Percentiles rank a stretch among this genome's conserved stretches.
Conservation (phyloP, 2,797 vertebrate genomes). For the Erethizon dorsatum region DNA sequence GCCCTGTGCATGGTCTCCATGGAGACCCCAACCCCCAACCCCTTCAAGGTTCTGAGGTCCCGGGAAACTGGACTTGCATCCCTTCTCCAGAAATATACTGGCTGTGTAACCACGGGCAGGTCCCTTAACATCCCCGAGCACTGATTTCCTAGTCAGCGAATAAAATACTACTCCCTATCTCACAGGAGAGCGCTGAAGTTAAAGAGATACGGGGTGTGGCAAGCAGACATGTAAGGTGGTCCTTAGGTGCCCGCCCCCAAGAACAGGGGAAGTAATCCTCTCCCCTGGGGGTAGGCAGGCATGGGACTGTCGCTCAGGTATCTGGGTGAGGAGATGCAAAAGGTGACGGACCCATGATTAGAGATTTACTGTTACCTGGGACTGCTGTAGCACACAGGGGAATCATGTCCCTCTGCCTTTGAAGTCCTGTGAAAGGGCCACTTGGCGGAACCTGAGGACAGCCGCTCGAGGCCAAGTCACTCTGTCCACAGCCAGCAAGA, state of each 20-base stretch:
- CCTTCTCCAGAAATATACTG: neutral
- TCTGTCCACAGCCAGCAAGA: neutral
- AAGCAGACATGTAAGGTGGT: neutral
- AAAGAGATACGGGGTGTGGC: neutral
- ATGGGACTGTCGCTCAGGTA: neutral
- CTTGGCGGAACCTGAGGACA: fast-evolving
- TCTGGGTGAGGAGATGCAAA: neutral
- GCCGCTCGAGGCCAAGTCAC: neutral
- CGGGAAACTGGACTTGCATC: neutral
- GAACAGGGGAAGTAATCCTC: neutral
- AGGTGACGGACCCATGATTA: neutral
- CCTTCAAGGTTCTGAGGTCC: neutral
- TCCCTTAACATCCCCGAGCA: neutral
- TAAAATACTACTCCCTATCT: neutral
- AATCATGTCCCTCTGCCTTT: neutral
- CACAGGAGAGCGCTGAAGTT: neutral
- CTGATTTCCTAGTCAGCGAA: slow-evolving; percentile 42
- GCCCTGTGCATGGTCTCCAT: neutral
- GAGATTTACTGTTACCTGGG: neutral
- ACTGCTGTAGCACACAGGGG: neutral
- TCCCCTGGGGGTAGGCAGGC: neutral
- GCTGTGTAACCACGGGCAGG: neutral
- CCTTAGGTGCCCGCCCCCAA: neutral
- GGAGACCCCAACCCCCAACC: neutral
- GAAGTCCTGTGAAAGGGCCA: neutral